Percentiles rank a stretch among this genome's conserved stretches.
Conservation (phyloP, 2,113 vertebrate genomes). For the Vimba vimba region DNA sequence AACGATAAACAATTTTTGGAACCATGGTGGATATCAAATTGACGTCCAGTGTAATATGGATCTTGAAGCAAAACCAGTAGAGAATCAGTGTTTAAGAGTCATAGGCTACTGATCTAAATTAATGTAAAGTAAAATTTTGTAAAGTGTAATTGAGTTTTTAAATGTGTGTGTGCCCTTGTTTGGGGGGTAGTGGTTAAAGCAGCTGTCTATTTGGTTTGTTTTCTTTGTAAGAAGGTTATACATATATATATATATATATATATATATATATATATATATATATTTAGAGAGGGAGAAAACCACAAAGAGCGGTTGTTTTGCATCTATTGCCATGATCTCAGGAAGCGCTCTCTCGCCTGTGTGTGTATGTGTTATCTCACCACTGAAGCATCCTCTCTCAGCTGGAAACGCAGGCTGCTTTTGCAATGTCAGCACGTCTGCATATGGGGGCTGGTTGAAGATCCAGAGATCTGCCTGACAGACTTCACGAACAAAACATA, state of each 20-base stretch:
- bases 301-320: background rate
- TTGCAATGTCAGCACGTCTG: constrained; percentile 59
- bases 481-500: background rate
- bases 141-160: background rate
- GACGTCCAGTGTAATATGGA: background rate
- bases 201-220: background rate
- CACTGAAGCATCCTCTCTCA: constrained; percentile 54
- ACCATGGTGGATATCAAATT: background rate
- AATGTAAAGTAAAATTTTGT: no score
- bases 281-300: background rate
- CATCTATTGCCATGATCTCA: background rate
- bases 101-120: background rate
- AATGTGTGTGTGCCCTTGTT: background rate
- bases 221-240: background rate
- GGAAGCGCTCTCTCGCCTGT: background rate
- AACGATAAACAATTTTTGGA: background rate
- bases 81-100: background rate
- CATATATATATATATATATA: background rate
- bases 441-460: background rate
- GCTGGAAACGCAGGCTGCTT: constrained; percentile 48
- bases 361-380: constrained; percentile 52
- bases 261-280: background rate
- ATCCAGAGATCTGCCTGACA: constrained; percentile 22
- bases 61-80: background rate
- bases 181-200: background rate